Base-by-base conservation (phyloP, 2,113 vertebrate genomes). In the Cephalopterus ornatus region DNA sequence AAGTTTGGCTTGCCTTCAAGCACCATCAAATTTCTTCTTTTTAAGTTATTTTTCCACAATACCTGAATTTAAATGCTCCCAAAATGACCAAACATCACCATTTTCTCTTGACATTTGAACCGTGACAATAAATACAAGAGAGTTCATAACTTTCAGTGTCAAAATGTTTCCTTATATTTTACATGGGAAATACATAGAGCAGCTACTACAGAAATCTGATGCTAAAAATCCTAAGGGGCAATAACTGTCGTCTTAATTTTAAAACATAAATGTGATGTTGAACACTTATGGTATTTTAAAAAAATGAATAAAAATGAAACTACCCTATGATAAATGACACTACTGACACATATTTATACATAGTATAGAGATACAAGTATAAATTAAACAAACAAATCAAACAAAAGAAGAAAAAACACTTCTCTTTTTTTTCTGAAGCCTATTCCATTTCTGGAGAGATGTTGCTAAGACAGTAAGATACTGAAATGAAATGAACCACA, bases 381-480 rank as follows among this genome's bases (percentile, higher is more conserved):
- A 55, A 87, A 81, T 6, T 11, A 82, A 83, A 28, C 1, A 47
- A 81, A 39, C 4, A n/a, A 75, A 30, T 7, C 10, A 53, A 46
- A 3, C 8, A 11, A 49, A 15, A 4, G 32, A 37, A 6, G 5
- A 12, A 28, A 12, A 15, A 11, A 24, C 2, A 8, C 14, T 22
- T 16, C 3, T 6, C 30, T 41, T 30, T 33, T 39, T 32, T 14
- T 5, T 4, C 32, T 85, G 30, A 50, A 90, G 59, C 4, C 18
- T n/a, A 12, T 77, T 66, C 46, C 1, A 10, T 63, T 87, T 77
- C 14, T 66, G 27, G 21, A 5, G 4, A 37, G 32, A 30, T 21
- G 42, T 63, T 52, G 10, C 6, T 35, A 37, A 56, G 27, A 44
- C 14, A 65, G 35, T 12, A n/a, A 67, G 8, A 46, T 13, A 17